These are phyloP conservation scores for Acanthis flammea DNA, from an alignment of 2,797 vertebrate genomes.

Conservation along the genomic window DNA sequence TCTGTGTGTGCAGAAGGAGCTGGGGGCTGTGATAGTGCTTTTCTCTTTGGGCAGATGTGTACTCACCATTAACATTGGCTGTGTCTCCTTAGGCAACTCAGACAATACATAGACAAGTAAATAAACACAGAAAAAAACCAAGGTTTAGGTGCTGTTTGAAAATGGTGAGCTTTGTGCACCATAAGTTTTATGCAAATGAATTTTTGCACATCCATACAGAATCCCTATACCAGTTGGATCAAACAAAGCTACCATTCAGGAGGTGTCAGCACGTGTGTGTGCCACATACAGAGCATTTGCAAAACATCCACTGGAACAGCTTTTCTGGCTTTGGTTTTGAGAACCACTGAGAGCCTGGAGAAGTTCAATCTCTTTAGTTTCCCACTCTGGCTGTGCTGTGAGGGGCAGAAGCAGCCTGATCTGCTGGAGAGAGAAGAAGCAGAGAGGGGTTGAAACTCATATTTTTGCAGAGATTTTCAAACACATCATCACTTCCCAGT, in stretches of 20 bases:
- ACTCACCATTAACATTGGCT: neutral
- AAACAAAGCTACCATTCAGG: rapidly evolving
- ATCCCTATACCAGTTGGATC: neutral
- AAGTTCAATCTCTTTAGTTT: neutral
- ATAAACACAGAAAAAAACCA: neutral
- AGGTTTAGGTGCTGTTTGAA: neutral
- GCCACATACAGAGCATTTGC: neutral
- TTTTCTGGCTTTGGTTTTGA: neutral
- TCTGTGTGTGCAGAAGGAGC: rapidly evolving
- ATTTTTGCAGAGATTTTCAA: neutral
- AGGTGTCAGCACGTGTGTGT: neutral
- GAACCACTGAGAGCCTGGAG: neutral
- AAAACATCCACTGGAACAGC: neutral
- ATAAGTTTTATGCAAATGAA: neutral
- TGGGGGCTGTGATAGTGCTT: neutral
- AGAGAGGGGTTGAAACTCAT: neutral
- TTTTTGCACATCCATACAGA: neutral
- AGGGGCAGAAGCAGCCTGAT: neutral
- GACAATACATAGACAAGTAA: neutral
- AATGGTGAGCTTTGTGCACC: neutral
- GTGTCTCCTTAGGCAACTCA: neutral
- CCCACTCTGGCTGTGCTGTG: neutral
- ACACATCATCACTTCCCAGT: neutral
- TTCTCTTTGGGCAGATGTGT: neutral
- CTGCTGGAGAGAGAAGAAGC: neutral